Conservation (phyloP, 2,113 vertebrate genomes). For the Megaptera novaeangliae region DNA sequence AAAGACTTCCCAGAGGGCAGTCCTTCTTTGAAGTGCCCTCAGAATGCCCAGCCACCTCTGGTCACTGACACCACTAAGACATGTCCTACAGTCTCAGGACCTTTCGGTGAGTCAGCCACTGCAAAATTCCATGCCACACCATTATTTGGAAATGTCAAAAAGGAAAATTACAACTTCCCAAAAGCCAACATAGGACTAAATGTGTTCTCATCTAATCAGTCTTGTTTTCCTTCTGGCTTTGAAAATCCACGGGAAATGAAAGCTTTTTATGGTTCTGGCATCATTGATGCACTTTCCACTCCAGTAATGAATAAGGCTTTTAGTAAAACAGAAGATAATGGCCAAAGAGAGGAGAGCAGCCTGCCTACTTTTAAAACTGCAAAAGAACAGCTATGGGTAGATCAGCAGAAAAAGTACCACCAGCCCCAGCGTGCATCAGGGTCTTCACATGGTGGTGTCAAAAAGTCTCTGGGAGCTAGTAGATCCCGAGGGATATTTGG, state of each 20-base stretch:
- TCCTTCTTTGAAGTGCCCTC: conserved; percentile 41
- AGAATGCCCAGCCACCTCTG: background rate
- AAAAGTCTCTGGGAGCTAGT: conserved; percentile 93
- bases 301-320: conserved; percentile 23
- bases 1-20: background rate
- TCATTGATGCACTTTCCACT: conserved; percentile 41
- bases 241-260: conserved; percentile 72
- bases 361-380: conserved; percentile 88
- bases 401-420: conserved; percentile 89
- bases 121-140: conserved; percentile 51
- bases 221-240: conserved; percentile 24
- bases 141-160: conserved; percentile 68
- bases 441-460: conserved; percentile 76
- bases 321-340: conserved; percentile 49
- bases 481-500: conserved; percentile 88
- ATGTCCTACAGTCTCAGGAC: background rate
- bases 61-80: background rate
- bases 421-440: conserved; percentile 75
- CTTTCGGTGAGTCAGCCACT: background rate
- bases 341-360: conserved; percentile 72
- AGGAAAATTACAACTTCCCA: background rate
- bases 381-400: conserved; percentile 89
- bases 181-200: conserved; percentile 30
- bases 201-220: conserved; percentile 11
- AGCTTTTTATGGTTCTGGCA: conserved; percentile 54